These are phyloP conservation scores for Cervus canadensis DNA, from an alignment of 2,113 vertebrate genomes.

Conservation along the genomic window DNA sequence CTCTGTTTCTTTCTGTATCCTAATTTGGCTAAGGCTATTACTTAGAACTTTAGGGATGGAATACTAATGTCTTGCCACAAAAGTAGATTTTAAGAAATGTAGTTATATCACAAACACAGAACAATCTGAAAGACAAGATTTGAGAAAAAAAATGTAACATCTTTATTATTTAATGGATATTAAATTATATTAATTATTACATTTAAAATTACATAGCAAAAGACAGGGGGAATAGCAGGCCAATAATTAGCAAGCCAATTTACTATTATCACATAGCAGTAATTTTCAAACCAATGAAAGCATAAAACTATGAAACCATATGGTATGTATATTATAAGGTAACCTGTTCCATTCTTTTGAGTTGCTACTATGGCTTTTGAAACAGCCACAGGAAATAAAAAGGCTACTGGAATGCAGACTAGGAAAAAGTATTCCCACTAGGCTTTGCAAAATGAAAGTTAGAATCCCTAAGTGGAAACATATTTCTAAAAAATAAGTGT, in stretches of 20 bases:
- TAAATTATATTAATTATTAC: neutral
- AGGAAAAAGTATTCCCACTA: slow-evolving; percentile 81
- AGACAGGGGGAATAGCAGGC: neutral
- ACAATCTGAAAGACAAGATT: slow-evolving; percentile 8
- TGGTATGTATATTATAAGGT: slow-evolving; percentile 78
- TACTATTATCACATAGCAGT: slow-evolving; percentile 60
- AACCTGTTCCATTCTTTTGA: slow-evolving; percentile 78
- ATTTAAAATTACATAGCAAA: neutral
- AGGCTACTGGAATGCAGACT: slow-evolving; percentile 82
- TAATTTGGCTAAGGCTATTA: neutral
- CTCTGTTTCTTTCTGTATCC: neutral
- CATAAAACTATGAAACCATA: slow-evolving; percentile 65
- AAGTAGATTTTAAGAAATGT: slow-evolving; percentile 49
- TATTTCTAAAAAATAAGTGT: slow-evolving; percentile 74
- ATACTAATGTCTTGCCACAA: neutral
- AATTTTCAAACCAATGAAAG: slow-evolving; percentile 68
- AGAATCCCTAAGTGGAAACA: slow-evolving; percentile 83
- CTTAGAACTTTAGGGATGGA: neutral
- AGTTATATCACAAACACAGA: slow-evolving; percentile 41
- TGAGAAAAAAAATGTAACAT: neutral
- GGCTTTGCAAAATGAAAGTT: slow-evolving; percentile 80
- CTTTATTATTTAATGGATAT: slow-evolving; percentile 5
- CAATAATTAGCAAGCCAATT: slow-evolving; percentile 61
- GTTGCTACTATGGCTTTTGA: slow-evolving; percentile 79
- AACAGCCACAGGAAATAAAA: slow-evolving; percentile 83